These are phyloP conservation scores for Orientallactaga bullata DNA, from an alignment of 2,113 vertebrate genomes.

Conservation along the genomic window DNA sequence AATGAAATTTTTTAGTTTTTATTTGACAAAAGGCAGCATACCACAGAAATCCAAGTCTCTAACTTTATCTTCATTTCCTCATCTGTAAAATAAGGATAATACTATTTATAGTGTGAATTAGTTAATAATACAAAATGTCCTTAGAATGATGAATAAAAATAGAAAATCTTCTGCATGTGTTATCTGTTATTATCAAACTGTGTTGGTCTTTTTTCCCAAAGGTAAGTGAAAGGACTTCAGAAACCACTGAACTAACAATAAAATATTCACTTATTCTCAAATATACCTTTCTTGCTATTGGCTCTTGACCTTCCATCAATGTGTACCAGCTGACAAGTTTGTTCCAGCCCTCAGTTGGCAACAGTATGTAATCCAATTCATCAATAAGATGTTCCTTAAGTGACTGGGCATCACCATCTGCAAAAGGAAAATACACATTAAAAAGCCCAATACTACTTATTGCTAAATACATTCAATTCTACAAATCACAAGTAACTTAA, in stretches of 20 bases:
- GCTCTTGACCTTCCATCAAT: conserved; percentile 94
- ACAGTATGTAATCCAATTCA: conserved; percentile 98
- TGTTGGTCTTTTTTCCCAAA: neutral
- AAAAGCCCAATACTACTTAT: neutral
- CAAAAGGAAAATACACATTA: conserved; percentile 71
- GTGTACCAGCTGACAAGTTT: conserved; percentile 99
- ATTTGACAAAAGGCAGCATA: neutral
- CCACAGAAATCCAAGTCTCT: neutral
- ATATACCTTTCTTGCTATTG: conserved; percentile 97
- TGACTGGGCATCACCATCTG: conserved; percentile 96
- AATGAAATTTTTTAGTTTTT: neutral
- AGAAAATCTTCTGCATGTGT: neutral
- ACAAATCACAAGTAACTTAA: conserved; percentile 38
- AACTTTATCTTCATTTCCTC: conserved; percentile 16
- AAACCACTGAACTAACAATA: conserved; percentile 2
- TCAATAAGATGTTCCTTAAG: conserved; percentile 99
- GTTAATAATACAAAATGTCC: neutral
- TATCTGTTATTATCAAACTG: neutral
- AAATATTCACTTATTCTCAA: conserved; percentile 24
- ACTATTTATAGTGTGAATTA: neutral
- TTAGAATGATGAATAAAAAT: neutral
- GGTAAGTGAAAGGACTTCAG: neutral
- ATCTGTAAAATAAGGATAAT: neutral
- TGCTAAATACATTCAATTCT: neutral
- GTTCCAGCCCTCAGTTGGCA: conserved; percentile 99